Conservation (phyloP, 2,888 invertebrate species). For the Cheilosia soror region DNA sequence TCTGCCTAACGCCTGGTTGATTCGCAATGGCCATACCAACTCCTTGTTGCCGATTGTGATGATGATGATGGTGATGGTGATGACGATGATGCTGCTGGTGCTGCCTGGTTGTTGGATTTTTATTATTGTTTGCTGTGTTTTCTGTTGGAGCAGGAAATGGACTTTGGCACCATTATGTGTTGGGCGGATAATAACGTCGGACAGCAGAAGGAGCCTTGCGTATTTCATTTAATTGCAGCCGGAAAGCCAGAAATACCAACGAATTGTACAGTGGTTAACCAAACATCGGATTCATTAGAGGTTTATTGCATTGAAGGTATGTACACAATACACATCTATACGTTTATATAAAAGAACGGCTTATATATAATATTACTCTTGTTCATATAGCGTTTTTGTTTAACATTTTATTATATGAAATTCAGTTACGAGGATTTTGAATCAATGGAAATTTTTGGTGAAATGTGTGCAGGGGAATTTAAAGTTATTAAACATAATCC, state of each 20-base stretch:
- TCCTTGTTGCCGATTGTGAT: slow-evolving; percentile 47
- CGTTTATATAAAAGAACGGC: background rate
- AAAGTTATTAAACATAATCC: background rate
- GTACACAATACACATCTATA: slow-evolving; percentile 48
- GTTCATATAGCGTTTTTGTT: background rate
- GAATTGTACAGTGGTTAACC: slow-evolving; percentile 91
- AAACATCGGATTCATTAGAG: slow-evolving; percentile 90
- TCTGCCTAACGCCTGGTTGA: slow-evolving; percentile 63
- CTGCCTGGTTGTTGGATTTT: slow-evolving; percentile 84
- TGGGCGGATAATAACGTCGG: slow-evolving; percentile 90
- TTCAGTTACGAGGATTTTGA: slow-evolving; percentile 7
- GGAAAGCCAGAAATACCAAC: slow-evolving; percentile 91
- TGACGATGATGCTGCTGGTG: slow-evolving; percentile 79
- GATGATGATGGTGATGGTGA: slow-evolving; percentile 40
- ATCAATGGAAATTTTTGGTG: slow-evolving; percentile 4
- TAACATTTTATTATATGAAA: slow-evolving; percentile 7
- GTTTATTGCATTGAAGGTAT: slow-evolving; percentile 88
- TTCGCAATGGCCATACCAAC: slow-evolving; percentile 35
- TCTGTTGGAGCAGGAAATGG: slow-evolving; percentile 85
- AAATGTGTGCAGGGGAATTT: background rate
- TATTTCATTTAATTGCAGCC: slow-evolving; percentile 90
- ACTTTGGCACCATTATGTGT: slow-evolving; percentile 91
- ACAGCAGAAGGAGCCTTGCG: slow-evolving; percentile 89
- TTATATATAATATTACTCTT: background rate
- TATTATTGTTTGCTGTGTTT: slow-evolving; percentile 75